Percentiles rank a stretch among this genome's conserved stretches.
These are phyloP conservation scores for Aproaerema taeniolella DNA, from an alignment of 2,888 invertebrate species.

Conservation along the genomic window DNA sequence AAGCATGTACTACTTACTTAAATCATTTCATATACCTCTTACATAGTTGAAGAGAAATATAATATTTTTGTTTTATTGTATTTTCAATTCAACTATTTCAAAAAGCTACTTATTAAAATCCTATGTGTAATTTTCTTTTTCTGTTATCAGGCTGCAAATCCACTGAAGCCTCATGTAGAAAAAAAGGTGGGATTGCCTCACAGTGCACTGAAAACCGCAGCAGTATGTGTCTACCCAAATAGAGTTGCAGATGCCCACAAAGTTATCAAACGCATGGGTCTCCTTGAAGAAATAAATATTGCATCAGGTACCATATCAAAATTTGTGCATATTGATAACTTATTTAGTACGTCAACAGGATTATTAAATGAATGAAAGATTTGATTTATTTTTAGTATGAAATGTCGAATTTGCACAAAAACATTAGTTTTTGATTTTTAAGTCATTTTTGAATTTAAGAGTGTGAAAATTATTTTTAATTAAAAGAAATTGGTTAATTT, in stretches of 20 bases:
- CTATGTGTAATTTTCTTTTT: not conserved
- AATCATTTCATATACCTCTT: too few species aligned
- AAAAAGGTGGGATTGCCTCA: constrained; percentile 43
- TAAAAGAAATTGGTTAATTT: too few species aligned
- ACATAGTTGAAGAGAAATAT: too few species aligned
- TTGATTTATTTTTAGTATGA: not conserved
- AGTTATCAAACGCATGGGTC: constrained; percentile 73
- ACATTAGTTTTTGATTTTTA: not conserved
- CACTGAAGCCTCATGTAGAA: constrained; percentile 46
- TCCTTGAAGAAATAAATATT: constrained; percentile 79
- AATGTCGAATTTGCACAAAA: not conserved
- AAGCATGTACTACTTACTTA: not conserved
- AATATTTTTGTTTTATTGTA: too few species aligned
- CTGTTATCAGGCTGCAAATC: constrained; percentile 72
- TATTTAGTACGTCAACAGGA: too few species aligned
- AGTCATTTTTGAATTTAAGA: not conserved
- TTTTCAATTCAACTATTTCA: not conserved
- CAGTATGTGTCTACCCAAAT: constrained; percentile 97
- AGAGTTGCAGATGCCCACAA: constrained; percentile 85
- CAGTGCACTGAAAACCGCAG: constrained; percentile 82
- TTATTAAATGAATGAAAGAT: not conserved
- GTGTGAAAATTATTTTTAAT: too few species aligned
- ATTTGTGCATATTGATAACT: too few species aligned
- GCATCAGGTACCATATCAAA: too few species aligned
- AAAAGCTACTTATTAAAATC: not conserved